Evolutionary conservation across 1,140 invertebrate species (phyloP).

Genomic region (Bathynomus jamesi): DNA sequence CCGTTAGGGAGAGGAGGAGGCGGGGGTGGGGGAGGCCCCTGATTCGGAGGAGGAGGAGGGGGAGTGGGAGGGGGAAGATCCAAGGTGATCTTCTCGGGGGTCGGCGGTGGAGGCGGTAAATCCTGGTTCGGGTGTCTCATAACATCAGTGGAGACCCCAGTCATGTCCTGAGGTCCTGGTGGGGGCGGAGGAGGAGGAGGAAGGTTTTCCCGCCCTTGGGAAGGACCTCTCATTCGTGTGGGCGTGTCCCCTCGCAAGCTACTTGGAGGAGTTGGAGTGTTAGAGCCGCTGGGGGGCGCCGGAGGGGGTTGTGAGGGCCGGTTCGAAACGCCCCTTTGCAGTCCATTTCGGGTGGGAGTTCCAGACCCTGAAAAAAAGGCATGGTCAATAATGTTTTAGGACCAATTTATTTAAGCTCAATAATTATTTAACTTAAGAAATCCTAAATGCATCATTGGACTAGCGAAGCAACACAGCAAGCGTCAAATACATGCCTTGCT

Average conservation of each 20-base stretch:
- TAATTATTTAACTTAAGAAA: too few species aligned
- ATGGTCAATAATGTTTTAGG: too few species aligned
- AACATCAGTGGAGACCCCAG: not conserved
- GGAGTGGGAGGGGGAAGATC: conserved; percentile 48
- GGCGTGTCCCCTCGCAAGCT: conserved; percentile 41
- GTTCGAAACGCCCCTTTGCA: conserved; percentile 38
- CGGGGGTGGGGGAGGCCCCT: conserved; percentile 42
- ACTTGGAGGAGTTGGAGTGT: conserved; percentile 42
- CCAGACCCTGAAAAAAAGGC: conserved; percentile 6
- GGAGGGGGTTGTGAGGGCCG: conserved; percentile 77
- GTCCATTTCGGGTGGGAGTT: conserved; percentile 41
- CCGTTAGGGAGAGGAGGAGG: conserved; percentile 44
- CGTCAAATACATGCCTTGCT: conserved; percentile 26
- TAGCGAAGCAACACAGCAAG: too few species aligned
- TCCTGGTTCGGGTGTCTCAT: conserved; percentile 42
- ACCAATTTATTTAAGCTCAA: too few species aligned
- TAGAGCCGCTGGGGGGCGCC: conserved; percentile 56
- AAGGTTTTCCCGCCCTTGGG: conserved; percentile 39
- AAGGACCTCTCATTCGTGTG: conserved; percentile 43
- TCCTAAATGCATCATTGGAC: too few species aligned
- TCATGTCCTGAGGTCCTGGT: conserved; percentile 9
- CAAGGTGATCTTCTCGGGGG: conserved; percentile 45
- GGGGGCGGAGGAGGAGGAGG: conserved; percentile 39
- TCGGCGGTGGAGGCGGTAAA: conserved; percentile 46
- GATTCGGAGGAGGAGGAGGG: conserved; percentile 45